Conservation (phyloP, 2,888 invertebrate species). For the Drosophila mercatorum region DNA sequence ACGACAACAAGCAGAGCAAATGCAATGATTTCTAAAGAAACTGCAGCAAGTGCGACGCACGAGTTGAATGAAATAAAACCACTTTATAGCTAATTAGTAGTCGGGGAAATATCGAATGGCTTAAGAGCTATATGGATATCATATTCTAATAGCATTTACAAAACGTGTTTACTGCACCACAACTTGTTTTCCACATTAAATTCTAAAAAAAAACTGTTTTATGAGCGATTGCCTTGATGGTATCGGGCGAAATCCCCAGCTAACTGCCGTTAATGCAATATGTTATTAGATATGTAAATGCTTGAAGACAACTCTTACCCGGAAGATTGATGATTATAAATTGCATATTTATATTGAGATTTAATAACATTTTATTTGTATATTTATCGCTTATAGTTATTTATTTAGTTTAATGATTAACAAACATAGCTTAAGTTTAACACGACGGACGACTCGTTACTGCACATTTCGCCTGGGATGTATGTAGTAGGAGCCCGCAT, state of each 20-base stretch:
- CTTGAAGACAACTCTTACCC: not conserved
- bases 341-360: not conserved
- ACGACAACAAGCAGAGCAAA: not conserved
- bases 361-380: not conserved
- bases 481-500: constrained; percentile 57
- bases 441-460: not conserved
- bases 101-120: not conserved
- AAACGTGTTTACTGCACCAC: constrained; percentile 3
- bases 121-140: not conserved
- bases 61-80: constrained; percentile 3
- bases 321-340: not conserved
- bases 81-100: not conserved
- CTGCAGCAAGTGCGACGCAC: not conserved
- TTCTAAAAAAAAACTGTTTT: not conserved
- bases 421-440: constrained; percentile 1
- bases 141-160: constrained; percentile 3
- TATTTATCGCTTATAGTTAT: not conserved
- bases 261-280: not conserved
- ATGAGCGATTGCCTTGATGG: constrained; percentile 6
- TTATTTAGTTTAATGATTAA: constrained; percentile 10
- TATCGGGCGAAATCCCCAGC: constrained; percentile 7
- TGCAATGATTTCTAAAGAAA: not conserved
- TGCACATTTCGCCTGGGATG: constrained; percentile 60
- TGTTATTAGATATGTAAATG: not conserved
- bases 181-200: constrained; percentile 7